These are phyloP conservation scores for Tetraodon nigroviridis DNA, from an alignment of 2,113 vertebrate genomes.

Conservation along the genomic window DNA sequence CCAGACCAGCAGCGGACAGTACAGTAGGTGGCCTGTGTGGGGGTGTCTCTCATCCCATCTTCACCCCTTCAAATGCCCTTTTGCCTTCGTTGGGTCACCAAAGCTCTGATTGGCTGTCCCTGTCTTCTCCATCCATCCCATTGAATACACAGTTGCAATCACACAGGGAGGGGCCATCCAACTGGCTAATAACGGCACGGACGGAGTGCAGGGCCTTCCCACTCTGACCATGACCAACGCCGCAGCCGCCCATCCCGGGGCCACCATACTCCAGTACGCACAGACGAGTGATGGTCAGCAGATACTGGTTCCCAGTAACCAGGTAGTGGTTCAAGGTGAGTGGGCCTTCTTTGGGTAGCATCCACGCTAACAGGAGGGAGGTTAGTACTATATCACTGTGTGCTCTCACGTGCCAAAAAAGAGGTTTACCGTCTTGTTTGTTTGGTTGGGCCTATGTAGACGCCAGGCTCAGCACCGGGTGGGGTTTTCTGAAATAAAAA, in stretches of 20 bases:
- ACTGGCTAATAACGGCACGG: slow-evolving; percentile 93
- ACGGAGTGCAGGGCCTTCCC: slow-evolving; percentile 93
- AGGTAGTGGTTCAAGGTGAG: slow-evolving; percentile 97
- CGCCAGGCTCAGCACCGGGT: too few species aligned
- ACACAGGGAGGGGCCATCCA: slow-evolving; percentile 97
- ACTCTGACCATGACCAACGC: slow-evolving; percentile 91
- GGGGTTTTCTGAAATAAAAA: too few species aligned
- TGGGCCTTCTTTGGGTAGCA: not conserved
- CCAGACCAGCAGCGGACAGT: slow-evolving; percentile 98
- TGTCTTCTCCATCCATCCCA: not conserved
- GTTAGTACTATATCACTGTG: not conserved
- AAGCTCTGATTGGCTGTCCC: not conserved
- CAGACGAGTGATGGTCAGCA: slow-evolving; percentile 98
- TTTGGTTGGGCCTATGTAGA: too few species aligned
- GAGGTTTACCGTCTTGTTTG: too few species aligned
- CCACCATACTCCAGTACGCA: slow-evolving; percentile 96
- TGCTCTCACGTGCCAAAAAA: slow-evolving; percentile 7
- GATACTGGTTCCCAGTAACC: slow-evolving; percentile 96
- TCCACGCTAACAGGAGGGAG: not conserved
- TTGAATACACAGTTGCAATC: slow-evolving; percentile 84
- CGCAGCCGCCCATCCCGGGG: slow-evolving; percentile 84
- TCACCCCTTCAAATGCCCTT: not conserved
- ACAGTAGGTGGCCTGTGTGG: slow-evolving; percentile 73
- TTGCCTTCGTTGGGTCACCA: not conserved
- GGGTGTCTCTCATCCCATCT: not conserved